Evolutionary conservation across 2,888 invertebrate genomes (phyloP).

Genomic region (Lasioglossum villosulum): DNA sequence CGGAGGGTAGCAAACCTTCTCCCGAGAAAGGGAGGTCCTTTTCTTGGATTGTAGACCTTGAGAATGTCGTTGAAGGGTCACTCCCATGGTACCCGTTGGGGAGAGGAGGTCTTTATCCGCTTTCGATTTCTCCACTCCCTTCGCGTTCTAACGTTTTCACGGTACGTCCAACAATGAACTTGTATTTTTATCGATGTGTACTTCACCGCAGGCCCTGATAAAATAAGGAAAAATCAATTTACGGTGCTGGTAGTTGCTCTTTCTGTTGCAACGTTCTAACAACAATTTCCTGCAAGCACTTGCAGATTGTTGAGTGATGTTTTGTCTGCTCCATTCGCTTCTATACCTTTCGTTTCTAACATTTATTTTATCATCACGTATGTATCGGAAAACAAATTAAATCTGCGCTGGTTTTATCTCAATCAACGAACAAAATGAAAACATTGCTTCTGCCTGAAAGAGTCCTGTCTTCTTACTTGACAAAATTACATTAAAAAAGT

Average conservation of each 20-base stretch:
- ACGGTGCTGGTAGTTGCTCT: background rate
- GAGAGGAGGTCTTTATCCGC: background rate
- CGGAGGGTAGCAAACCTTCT: background rate
- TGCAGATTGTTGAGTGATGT: background rate
- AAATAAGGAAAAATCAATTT: background rate
- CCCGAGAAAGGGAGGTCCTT: background rate
- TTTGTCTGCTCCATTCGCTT: background rate
- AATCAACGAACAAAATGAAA: background rate
- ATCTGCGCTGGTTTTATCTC: background rate
- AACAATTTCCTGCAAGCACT: background rate
- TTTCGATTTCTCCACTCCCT: background rate
- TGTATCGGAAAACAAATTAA: background rate
- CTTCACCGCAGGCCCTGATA: background rate
- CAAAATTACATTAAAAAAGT: background rate
- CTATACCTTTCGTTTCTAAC: background rate
- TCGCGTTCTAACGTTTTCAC: background rate
- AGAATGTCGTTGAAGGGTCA: slow-evolving; percentile 13
- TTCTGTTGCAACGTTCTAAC: background rate
- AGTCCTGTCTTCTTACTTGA: no score
- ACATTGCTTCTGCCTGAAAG: background rate
- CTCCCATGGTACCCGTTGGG: slow-evolving; percentile 1
- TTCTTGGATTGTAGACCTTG: background rate
- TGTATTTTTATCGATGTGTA: slow-evolving; percentile 9
- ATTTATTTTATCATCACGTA: background rate
- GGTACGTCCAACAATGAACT: background rate